Evolutionary conservation across 2,113 vertebrate genomes (phyloP), one percentile per base, ranked within the genome.

Genomic region (Paramisgurnus dabryanus): DNA sequence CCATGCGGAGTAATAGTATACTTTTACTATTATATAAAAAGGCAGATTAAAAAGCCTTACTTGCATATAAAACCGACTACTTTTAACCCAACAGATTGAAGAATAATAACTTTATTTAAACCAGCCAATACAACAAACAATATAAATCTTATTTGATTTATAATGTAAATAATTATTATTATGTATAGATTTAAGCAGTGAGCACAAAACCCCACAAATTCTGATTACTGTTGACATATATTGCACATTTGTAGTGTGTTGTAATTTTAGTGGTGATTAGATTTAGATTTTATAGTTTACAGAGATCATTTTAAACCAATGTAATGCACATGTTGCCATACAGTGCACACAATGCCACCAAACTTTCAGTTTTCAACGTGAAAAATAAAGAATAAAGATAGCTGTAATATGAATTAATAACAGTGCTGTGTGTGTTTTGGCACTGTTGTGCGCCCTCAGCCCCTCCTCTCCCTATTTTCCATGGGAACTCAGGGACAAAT

Each of bases 401-500:
- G 3, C 27, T 34, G 27, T 34, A 34, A 34, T 34, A 75, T 63
- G 12, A 63, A 34, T 34, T 12, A 58, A 63, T 27, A 39, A 75
- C 11, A 49, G 9, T 1, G 43, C 10, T 17, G 61, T 47, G 58
- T 75, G 72, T 64, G 72, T 75, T 64, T 64, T 64, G 58, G 43
- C 43, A 39, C 57, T 49, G 40, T 17, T 49, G 43, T 75, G 72
- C 34, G 15, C 8, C 58, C 72, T 75, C 57, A 63, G 18, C 58
- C 72, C 72, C 72, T 63, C 72, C 73, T 75, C 43, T 74, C 40
- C 27, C 60, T 61, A 15, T 74, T 66, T 75, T 75, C 18, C 73
- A 75, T 75, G 72, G 58, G 39, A 75, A 75, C 57, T 63, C 72
- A 49, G 72, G 43, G 13, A 63, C 43, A 22, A 63, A 22, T 34